phyloP scores from a whole-genome alignment of 2,888 invertebrate genomes.

The Conomelus anceps region DNA sequence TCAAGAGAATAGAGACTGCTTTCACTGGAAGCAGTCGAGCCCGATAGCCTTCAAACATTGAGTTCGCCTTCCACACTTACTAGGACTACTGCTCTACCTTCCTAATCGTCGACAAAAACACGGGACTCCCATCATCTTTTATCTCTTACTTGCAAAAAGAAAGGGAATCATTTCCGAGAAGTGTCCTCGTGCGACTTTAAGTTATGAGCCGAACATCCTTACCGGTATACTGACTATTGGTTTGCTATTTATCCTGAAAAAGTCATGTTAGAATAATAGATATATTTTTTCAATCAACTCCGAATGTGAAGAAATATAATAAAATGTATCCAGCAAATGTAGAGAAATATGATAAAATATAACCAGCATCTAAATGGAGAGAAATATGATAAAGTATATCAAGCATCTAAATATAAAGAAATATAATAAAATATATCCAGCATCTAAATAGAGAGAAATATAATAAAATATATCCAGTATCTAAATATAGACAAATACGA shows the following conservation, averaged over 20 bases:
- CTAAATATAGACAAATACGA: too few relatives aligned
- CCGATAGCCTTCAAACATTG: background rate
- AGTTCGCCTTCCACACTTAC: background rate
- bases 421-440: too few relatives aligned
- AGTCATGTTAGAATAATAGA: too few relatives aligned
- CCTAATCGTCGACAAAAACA: background rate
- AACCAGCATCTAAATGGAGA: too few relatives aligned
- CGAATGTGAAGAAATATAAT: background rate
- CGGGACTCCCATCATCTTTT: background rate
- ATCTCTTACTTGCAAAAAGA: background rate
- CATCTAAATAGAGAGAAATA: too few relatives aligned
- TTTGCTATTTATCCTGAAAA: background rate
- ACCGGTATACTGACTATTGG: background rate
- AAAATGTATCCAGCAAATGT: too few relatives aligned
- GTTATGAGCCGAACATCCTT: background rate
- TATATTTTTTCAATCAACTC: too few relatives aligned
- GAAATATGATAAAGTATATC: too few relatives aligned
- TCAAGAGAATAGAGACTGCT: background rate
- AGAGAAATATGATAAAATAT: too few relatives aligned
- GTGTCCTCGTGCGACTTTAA: background rate
- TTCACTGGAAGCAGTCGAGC: background rate
- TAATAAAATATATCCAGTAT: too few relatives aligned
- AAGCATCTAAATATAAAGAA: too few relatives aligned
- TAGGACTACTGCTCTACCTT: background rate
- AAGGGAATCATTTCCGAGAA: background rate